phyloP scores from a whole-genome alignment of 2,797 vertebrate genomes.

The Falco columbarius region DNA sequence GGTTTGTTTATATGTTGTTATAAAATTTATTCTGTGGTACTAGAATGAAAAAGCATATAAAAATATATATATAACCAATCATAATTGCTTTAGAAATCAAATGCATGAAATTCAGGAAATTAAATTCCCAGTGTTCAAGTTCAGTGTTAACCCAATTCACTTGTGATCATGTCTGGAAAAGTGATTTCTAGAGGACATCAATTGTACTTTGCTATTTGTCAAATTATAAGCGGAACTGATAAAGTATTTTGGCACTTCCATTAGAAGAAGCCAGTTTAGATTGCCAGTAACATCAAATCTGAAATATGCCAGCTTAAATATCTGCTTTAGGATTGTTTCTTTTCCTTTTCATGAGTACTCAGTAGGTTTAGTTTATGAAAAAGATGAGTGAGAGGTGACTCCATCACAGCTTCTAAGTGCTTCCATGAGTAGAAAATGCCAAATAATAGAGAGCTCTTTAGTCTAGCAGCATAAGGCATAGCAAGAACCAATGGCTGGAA shows the following conservation, averaged over 20 bases:
- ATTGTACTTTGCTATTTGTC: neutral
- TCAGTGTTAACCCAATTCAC: neutral
- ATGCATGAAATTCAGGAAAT: conserved; percentile 12
- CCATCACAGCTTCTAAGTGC: rapidly evolving
- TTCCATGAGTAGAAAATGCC: neutral
- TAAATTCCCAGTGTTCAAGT: neutral
- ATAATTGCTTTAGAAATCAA: neutral
- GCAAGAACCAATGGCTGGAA: neutral
- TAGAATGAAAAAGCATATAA: neutral
- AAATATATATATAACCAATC: neutral
- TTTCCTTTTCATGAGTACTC: neutral
- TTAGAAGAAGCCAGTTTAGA: neutral
- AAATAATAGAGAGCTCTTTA: neutral
- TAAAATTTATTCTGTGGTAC: neutral
- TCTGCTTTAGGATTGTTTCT: neutral
- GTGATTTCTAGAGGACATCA: neutral
- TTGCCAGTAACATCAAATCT: neutral
- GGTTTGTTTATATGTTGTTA: neutral
- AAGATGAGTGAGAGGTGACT: neutral
- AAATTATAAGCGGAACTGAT: neutral
- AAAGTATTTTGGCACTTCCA: neutral
- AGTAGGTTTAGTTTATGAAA: neutral
- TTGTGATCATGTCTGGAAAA: neutral
- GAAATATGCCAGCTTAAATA: neutral
- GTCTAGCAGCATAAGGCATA: neutral